These are phyloP conservation scores for Tanypteryx hageni DNA, from an alignment of 2,888 invertebrate genomes.

Conservation along the genomic window DNA sequence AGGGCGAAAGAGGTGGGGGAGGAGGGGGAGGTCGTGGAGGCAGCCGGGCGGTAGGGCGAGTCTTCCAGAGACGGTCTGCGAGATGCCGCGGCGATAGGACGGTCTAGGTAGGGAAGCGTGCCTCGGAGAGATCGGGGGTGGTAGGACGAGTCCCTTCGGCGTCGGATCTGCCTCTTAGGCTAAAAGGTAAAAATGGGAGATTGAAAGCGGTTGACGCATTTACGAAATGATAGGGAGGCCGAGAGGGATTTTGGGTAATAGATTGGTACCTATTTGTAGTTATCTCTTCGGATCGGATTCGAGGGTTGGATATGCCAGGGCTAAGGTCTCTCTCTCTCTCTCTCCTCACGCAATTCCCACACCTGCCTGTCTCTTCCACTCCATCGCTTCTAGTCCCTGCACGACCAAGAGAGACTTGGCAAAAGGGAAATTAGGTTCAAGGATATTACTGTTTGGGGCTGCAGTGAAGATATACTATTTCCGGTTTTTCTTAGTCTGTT, in stretches of 20 bases:
- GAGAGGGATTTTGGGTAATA: slow-evolving; percentile 34
- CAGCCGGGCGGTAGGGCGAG: neutral
- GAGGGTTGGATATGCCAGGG: neutral
- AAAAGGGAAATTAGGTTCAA: neutral
- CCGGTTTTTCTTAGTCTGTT: too few relatives aligned
- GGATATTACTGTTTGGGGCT: too few relatives aligned
- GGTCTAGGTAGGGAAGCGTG: neutral
- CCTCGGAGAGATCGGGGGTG: neutral
- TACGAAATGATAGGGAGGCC: slow-evolving; percentile 22
- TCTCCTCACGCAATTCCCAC: neutral
- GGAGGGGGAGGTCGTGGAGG: neutral
- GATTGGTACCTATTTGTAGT: slow-evolving; percentile 35
- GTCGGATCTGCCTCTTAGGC: neutral
- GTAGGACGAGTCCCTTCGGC: neutral
- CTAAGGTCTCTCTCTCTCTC: slow-evolving; percentile 3
- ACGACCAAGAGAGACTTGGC: neutral
- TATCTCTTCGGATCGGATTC: slow-evolving; percentile 36
- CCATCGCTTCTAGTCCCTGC: neutral
- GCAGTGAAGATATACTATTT: too few relatives aligned
- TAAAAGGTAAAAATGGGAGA: slow-evolving; percentile 52
- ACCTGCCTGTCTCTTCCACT: slow-evolving; percentile 22
- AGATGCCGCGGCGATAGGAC: neutral
- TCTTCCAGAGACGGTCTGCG: neutral
- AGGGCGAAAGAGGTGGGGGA: neutral
- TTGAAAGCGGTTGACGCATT: slow-evolving; percentile 36